Evolutionary conservation across 2,797 vertebrate species (phyloP), one percentile per base, ranked within the genome.

Genomic region (Protosalanx chinensis): DNA sequence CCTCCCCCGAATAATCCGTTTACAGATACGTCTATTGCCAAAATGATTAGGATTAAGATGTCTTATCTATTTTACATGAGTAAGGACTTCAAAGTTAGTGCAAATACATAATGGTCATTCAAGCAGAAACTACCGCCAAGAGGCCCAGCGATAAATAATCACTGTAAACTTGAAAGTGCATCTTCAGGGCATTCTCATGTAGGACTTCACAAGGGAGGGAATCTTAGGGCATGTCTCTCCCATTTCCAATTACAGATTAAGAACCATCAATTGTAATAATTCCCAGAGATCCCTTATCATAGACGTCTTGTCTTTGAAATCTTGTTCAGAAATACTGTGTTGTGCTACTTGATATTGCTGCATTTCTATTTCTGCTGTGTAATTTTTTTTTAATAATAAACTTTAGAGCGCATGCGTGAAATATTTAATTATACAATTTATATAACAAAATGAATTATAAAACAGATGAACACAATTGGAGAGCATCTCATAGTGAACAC

Each of bases 401-500:
- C 41, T n/a, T 1, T n/a, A n/a, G 18, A 56, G 51, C 4, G 51
- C 15, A n/a, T 56, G 3, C 67, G 71, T 33, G 58, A 74, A 73
- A 58, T 18, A 41, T 72, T 63, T 79, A 80, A 66, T 74, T 71
- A 83, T 80, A 29, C 70, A 79, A 78, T 41, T 67, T 69, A 63
- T 57, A 71, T 68, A 75, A 72, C 67, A 75, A 79, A 73, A 68
- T 57, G 70, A 85, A 79, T 87, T 75, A 84, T 73, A 41, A 81
- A 84, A 61, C 49, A 67, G 72, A 71, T 69, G 33, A 76, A 81
- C 81, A 32, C 64, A 79, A 82, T 81, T 74, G 70, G 80, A 86
- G 77, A 78, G 72, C 74, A 82, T 82, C 71, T 81, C 71, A 84
- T 79, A 83, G 76, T 73, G 67, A 79, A 78, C 46, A 75, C 70